Conservation (phyloP, 1,140 invertebrate species). For the Batillaria attramentaria region DNA sequence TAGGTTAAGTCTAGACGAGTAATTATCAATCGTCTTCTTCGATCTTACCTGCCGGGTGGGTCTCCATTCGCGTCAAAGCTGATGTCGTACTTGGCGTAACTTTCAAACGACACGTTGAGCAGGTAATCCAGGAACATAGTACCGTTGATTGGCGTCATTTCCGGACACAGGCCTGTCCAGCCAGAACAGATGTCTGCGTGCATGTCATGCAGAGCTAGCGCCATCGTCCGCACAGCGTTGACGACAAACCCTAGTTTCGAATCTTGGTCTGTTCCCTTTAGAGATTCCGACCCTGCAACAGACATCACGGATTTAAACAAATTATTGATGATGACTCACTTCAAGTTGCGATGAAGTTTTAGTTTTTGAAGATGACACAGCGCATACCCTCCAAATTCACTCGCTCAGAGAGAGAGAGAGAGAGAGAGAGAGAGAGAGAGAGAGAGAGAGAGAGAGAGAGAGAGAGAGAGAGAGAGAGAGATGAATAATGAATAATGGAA, state of each 20-base stretch:
- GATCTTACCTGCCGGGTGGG: slow-evolving; percentile 83
- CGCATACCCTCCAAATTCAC: too few relatives aligned
- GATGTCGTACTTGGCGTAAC: slow-evolving; percentile 78
- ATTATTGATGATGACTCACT: background rate
- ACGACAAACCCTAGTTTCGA: slow-evolving; percentile 85
- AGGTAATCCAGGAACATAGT: slow-evolving; percentile 79
- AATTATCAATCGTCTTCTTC: too few relatives aligned
- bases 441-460: background rate
- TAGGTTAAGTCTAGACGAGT: too few relatives aligned
- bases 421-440: too few relatives aligned
- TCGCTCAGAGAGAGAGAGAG: too few relatives aligned
- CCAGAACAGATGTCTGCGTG: slow-evolving; percentile 70
- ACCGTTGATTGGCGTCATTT: slow-evolving; percentile 79
- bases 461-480: slow-evolving; percentile 1
- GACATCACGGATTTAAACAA: background rate
- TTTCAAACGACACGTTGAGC: slow-evolving; percentile 84
- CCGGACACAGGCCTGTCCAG: slow-evolving; percentile 75
- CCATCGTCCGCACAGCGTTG: slow-evolving; percentile 82
- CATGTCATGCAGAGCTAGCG: slow-evolving; percentile 78
- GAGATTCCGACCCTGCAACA: slow-evolving; percentile 60
- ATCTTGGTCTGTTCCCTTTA: slow-evolving; percentile 78
- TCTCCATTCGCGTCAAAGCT: slow-evolving; percentile 88
- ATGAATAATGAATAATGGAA: too few relatives aligned
- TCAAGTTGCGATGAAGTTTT: background rate
- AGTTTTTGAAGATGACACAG: too few relatives aligned